Base-by-base conservation (phyloP, 2,888 invertebrate species). In the Boloria euphrosyne region DNA sequence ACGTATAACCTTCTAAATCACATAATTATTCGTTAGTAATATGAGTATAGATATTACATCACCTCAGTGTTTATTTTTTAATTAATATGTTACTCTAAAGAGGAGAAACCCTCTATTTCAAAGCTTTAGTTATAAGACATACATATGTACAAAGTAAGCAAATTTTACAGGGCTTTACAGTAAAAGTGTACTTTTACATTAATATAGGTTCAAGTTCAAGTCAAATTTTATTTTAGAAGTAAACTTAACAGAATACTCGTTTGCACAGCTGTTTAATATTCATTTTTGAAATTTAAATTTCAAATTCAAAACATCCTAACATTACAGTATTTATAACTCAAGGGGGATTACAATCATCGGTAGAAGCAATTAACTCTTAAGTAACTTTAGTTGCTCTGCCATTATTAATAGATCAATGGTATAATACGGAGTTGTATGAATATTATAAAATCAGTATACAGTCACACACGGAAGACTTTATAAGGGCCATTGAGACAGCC, bases 331-430 rank as follows among this genome's bases (percentile, higher is more conserved):
- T 81, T 54, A 81, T 90, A 38, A 87, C 85, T 1, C 90, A 90
- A 81, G 87, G 84, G 60, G 90, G 89, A 7, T 66, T 86, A 0
- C 89, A 88, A 65, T 90, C 89, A 0, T 79, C 86, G 2, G 87
- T 89, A 50, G 90, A 91, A 75, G 82, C 88, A 0, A 83, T 91
- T 13, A 70, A 71, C 38, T 83, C 83, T 4, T 81, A 80, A 16
- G 84, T 87, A 0, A 88, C 89, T 3, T 66, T 90, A 1, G 72
- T 89, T 17, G 87, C 80, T 4, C 71, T 91, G 31, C 89, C 89
- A 1, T 84, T 89, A 71, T 61, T 84, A 27, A 83, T 77, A 0
- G 91, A 92, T 66, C 90, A 90, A 70, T 83, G 78, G 71, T 79
- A 73, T 6, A 89, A 89, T 68, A 80, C 80, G 0, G 79, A 78